phyloP scores from a whole-genome alignment of 2,888 invertebrate genomes.

The Epistrophe grossulariae region DNA sequence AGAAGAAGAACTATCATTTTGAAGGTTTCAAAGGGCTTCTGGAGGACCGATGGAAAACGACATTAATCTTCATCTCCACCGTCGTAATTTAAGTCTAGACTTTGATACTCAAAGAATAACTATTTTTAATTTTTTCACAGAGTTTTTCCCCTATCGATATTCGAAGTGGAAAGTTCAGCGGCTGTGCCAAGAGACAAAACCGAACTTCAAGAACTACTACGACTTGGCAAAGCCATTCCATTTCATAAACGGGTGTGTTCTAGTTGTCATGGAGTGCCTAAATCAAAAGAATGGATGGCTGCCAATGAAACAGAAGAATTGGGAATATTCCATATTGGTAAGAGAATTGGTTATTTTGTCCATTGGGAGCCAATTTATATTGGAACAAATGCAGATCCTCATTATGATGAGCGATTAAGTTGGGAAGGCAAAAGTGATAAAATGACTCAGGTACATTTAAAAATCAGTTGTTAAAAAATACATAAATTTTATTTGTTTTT shows the following conservation, averaged over 20 bases:
- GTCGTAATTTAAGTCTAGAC: too few species aligned
- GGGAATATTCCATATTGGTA: constrained; percentile 93
- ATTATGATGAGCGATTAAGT: constrained; percentile 95
- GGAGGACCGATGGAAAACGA: too few species aligned
- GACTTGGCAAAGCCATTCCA: constrained; percentile 92
- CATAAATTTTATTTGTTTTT: neutral
- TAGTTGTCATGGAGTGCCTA: constrained; percentile 94
- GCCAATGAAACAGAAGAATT: constrained; percentile 88
- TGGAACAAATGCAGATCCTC: constrained; percentile 93
- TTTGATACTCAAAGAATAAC: too few species aligned
- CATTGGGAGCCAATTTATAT: constrained; percentile 98
- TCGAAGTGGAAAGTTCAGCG: constrained; percentile 90
- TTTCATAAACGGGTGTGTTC: constrained; percentile 96
- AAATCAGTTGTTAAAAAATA: constrained; percentile 68
- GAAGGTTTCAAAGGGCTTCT: too few species aligned
- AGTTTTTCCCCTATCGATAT: constrained; percentile 95
- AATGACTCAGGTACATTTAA: constrained; percentile 92
- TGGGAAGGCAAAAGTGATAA: constrained; percentile 98
- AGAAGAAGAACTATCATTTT: too few species aligned
- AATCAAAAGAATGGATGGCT: constrained; percentile 92
- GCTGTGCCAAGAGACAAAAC: constrained; percentile 90
- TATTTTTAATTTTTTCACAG: constrained; percentile 82
- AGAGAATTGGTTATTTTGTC: constrained; percentile 90
- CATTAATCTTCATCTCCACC: too few species aligned
- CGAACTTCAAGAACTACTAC: constrained; percentile 89